These are phyloP conservation scores for Nasonia longicornis DNA, from an alignment of 1,140 invertebrate genomes.

Conservation along the genomic window DNA sequence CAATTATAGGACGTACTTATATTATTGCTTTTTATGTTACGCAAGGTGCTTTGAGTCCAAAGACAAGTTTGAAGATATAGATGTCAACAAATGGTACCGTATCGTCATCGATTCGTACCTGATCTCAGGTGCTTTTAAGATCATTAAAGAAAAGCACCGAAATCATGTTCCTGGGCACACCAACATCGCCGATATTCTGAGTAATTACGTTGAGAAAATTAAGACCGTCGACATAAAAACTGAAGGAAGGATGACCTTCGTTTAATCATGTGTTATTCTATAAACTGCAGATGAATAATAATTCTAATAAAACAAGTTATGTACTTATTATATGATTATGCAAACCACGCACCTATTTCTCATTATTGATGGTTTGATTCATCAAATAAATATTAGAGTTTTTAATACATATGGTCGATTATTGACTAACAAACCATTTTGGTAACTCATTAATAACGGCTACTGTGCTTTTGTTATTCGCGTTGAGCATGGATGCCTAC, in stretches of 20 bases:
- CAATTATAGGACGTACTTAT: background rate
- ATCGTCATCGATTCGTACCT: conserved; percentile 75
- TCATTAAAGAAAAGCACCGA: conserved; percentile 50
- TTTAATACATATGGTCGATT: too few species aligned
- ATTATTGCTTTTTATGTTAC: background rate
- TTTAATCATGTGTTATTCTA: background rate
- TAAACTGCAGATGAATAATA: background rate
- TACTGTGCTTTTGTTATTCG: too few species aligned
- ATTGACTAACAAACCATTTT: too few species aligned
- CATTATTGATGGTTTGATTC: too few species aligned
- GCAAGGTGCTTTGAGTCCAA: background rate
- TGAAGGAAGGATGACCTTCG: conserved; percentile 29
- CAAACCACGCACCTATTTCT: too few species aligned
- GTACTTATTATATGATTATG: too few species aligned
- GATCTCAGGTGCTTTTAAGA: conserved; percentile 71
- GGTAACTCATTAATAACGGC: too few species aligned
- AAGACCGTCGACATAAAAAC: conserved; percentile 8
- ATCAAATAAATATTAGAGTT: too few species aligned
- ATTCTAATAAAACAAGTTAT: too few species aligned
- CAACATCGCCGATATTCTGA: conserved; percentile 49
- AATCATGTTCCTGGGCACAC: conserved; percentile 51
- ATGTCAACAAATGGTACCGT: conserved; percentile 71
- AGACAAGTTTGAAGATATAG: conserved; percentile 62
- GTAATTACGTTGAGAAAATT: conserved; percentile 52
- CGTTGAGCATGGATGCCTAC: too few species aligned